Percentiles rank a stretch among this genome's conserved stretches.
phyloP scores from a whole-genome alignment of 1,140 invertebrate species.

The Zaprionus capensis region DNA sequence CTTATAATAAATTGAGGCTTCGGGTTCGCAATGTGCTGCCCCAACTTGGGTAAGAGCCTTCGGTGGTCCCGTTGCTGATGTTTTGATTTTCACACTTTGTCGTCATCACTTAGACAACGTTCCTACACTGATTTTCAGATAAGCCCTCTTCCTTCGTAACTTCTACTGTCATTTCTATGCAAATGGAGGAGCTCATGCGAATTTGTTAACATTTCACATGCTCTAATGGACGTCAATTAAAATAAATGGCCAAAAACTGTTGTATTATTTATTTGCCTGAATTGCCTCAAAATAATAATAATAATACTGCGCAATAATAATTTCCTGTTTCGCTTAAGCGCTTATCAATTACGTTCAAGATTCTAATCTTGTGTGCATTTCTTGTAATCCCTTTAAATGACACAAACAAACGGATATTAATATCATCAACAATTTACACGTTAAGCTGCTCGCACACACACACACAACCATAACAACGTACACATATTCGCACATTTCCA shows the following conservation, averaged over 20 bases:
- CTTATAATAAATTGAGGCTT: conserved; percentile 39
- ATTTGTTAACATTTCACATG: conserved; percentile 1
- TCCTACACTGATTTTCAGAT: not conserved
- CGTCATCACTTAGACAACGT: conserved; percentile 10
- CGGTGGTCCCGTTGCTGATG: conserved; percentile 29
- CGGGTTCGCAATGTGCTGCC: conserved; percentile 5
- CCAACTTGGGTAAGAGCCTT: not conserved
- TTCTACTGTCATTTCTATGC: conserved; percentile 10
- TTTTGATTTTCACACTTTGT: conserved; percentile 39
- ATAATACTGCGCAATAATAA: conserved; percentile 34
- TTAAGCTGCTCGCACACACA: conserved; percentile 16
- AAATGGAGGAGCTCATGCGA: conserved; percentile 8
- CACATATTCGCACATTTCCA: conserved; percentile 27
- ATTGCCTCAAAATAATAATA: not conserved
- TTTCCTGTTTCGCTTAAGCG: conserved; percentile 58
- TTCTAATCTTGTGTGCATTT: conserved; percentile 46
- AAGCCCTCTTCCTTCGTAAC: not conserved
- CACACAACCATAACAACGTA: conserved; percentile 10
- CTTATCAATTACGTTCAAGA: conserved; percentile 56
- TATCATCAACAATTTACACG: conserved; percentile 69
- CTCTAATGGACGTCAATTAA: conserved; percentile 48
- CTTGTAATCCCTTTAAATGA: conserved; percentile 65
- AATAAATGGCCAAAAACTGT: conserved; percentile 38
- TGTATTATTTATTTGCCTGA: conserved; percentile 41
- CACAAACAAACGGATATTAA: conserved; percentile 73